These are phyloP conservation scores for Apamea epomidion DNA, from an alignment of 2,888 invertebrate species.

Conservation along the genomic window DNA sequence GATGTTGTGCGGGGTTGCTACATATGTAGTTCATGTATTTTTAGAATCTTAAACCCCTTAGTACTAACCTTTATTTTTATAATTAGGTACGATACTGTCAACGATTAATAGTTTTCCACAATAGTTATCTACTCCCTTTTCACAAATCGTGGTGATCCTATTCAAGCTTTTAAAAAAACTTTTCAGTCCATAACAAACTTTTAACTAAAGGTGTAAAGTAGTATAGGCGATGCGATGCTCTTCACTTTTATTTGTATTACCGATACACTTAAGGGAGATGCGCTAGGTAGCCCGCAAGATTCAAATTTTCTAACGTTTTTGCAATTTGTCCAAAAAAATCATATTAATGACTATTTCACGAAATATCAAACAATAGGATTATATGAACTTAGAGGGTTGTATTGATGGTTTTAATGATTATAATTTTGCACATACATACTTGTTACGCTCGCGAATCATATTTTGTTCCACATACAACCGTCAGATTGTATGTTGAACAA, in stretches of 20 bases:
- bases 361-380: neutral
- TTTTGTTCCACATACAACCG: neutral
- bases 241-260: neutral
- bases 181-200: neutral
- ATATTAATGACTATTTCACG: neutral
- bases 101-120: neutral
- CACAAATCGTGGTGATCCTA: slow-evolving; percentile 1
- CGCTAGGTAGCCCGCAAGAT: neutral
- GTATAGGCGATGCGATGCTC: neutral
- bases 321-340: neutral
- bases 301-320: neutral
- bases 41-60: neutral
- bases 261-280: neutral
- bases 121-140: neutral
- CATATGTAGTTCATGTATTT: neutral
- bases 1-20: neutral
- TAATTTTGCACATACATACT: neutral
- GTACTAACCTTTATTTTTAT: neutral
- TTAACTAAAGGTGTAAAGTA: slow-evolving; percentile 10
- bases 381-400: neutral
- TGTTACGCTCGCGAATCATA: neutral
- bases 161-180: neutral
- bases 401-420: neutral
- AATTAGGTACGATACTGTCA: neutral
- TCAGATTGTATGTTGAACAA: no score